These are phyloP conservation scores for Cheilosia vulpina DNA, from an alignment of 2,888 invertebrate species.

Conservation along the genomic window DNA sequence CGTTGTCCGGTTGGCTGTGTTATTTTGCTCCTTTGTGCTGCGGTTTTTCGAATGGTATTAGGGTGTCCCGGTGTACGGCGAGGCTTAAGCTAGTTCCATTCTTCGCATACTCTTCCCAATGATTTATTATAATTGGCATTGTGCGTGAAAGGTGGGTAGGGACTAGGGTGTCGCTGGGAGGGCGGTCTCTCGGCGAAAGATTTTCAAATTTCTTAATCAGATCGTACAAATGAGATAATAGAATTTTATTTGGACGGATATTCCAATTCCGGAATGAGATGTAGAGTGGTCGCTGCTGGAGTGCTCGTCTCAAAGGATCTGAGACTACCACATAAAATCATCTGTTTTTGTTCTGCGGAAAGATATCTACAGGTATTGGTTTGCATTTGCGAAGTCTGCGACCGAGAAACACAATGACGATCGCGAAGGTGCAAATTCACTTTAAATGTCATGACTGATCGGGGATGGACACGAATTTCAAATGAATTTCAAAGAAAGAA, in stretches of 20 bases:
- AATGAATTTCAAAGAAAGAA: too few relatives aligned
- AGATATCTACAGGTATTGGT: neutral
- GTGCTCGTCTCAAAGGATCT: neutral
- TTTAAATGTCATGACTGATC: neutral
- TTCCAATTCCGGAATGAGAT: constrained; percentile 9
- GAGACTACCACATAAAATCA: neutral
- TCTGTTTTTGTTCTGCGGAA: neutral
- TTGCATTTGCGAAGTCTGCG: neutral
- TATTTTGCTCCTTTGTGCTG: neutral
- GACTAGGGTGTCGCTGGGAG: constrained; percentile 5
- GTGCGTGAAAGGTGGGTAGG: constrained; percentile 25
- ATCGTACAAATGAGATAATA: constrained; percentile 47
- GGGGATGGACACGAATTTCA: too few relatives aligned
- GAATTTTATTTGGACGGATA: constrained; percentile 20
- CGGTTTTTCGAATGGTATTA: neutral
- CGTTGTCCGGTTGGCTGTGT: neutral
- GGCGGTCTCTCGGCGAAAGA: constrained; percentile 32
- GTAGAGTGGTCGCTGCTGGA: constrained; percentile 13
- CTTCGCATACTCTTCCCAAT: constrained; percentile 41
- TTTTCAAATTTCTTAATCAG: constrained; percentile 56
- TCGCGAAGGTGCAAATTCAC: constrained; percentile 8
- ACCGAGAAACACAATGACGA: neutral
- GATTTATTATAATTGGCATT: constrained; percentile 66
- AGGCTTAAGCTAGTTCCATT: constrained; percentile 42
- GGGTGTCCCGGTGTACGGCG: neutral